A percentile compares a stretch with the other conserved stretches of the same genome.
These are phyloP conservation scores for Sitodiplosis mosellana DNA, from an alignment of 1,140 invertebrate species.

Conservation along the genomic window DNA sequence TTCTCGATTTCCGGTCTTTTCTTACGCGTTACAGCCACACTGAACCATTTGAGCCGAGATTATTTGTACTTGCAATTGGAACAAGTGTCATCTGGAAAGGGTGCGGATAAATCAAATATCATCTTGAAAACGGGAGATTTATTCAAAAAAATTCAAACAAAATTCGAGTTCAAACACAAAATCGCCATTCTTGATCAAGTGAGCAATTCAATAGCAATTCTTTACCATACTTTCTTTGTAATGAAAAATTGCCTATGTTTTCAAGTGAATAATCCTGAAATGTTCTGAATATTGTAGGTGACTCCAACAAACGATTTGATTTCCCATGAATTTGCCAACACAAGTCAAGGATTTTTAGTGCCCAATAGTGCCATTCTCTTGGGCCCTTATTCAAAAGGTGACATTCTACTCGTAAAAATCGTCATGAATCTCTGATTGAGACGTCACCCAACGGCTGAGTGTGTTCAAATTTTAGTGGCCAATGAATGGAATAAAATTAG, in stretches of 20 bases:
- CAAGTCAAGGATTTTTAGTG: slow-evolving; percentile 17
- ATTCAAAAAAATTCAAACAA: slow-evolving; percentile 13
- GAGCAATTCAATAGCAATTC: background rate
- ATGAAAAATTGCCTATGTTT: background rate
- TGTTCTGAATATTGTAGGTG: background rate
- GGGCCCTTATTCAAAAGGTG: slow-evolving; percentile 17
- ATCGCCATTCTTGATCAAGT: slow-evolving; percentile 19
- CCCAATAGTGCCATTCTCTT: slow-evolving; percentile 18
- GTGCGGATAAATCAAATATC: slow-evolving; percentile 8
- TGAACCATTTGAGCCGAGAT: slow-evolving; percentile 19
- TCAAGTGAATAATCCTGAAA: background rate
- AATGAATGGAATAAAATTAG: no score
- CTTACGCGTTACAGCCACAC: slow-evolving; percentile 15
- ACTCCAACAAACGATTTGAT: slow-evolving; percentile 14
- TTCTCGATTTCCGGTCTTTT: slow-evolving; percentile 15
- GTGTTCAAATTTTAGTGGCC: no score
- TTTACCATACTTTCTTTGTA: background rate
- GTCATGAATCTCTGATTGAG: slow-evolving; percentile 6
- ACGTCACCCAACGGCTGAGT: background rate
- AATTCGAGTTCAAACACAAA: slow-evolving; percentile 16
- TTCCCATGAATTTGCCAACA: slow-evolving; percentile 16
- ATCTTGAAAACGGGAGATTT: slow-evolving; percentile 17
- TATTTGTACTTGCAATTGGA: slow-evolving; percentile 16
- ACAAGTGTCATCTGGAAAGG: background rate
- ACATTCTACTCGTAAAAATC: slow-evolving; percentile 12